Percentiles rank a stretch among this genome's conserved stretches.
Conservation (phyloP, 2,113 vertebrate species). For the Phycodurus eques region DNA sequence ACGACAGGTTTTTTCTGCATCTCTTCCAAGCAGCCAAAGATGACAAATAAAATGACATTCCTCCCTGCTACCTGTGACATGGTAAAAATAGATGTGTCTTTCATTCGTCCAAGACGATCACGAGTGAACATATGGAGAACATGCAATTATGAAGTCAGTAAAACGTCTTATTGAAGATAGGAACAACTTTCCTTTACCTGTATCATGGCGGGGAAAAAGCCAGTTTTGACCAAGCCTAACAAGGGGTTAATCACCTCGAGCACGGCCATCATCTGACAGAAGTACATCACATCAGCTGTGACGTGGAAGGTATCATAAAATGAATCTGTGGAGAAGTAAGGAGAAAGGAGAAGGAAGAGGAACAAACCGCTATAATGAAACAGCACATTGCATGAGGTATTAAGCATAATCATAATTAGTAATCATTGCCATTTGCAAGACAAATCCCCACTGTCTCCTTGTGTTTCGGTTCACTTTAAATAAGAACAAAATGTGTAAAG, state of each 20-base stretch:
- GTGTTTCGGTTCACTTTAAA: slow-evolving; percentile 47
- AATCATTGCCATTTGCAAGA: slow-evolving; percentile 50
- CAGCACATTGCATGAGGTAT: neutral
- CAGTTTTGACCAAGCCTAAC: slow-evolving; percentile 81
- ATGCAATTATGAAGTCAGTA: neutral
- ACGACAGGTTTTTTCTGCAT: slow-evolving; percentile 90
- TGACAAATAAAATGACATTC: slow-evolving; percentile 87
- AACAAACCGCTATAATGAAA: slow-evolving; percentile 25
- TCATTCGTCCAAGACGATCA: neutral
- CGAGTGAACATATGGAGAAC: neutral
- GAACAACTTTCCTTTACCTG: slow-evolving; percentile 72
- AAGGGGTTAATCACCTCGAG: slow-evolving; percentile 86
- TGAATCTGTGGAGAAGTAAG: slow-evolving; percentile 75
- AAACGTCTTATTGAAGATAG: neutral
- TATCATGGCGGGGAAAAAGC: slow-evolving; percentile 78
- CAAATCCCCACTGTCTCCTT: slow-evolving; percentile 33
- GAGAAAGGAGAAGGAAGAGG: neutral
- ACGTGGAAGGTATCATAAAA: slow-evolving; percentile 90
- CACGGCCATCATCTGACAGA: slow-evolving; percentile 87
- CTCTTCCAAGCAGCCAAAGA: slow-evolving; percentile 85
- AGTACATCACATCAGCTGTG: slow-evolving; percentile 88
- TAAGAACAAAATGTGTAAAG: too few species aligned
- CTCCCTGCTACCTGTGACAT: slow-evolving; percentile 81
- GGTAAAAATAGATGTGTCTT: neutral
- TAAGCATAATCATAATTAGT: slow-evolving; percentile 14